Base-by-base conservation (phyloP, 2,113 vertebrate genomes). In the Chunga burmeisteri region DNA sequence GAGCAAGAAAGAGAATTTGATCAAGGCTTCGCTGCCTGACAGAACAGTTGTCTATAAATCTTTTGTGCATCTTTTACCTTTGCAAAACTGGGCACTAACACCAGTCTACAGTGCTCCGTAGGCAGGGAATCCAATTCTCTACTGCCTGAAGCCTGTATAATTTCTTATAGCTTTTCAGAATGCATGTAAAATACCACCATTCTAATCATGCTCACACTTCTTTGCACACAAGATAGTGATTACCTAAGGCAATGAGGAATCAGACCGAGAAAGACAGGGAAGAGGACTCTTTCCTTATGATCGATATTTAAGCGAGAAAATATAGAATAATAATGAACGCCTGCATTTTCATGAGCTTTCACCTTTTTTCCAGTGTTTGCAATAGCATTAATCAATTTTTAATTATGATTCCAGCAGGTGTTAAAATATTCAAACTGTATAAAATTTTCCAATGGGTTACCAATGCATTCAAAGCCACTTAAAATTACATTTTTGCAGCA, bases 361-460 rank as follows among this genome's bases (percentile, higher is more conserved):
- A 38, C 13, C 4, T 80, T 71, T 91, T 52, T 74, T 19, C 8
- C 11, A 40, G 22, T 70, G 34, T 83, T 95, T 90, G n/a, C 44
- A 88, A 56, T 52, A 59, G 5, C 29, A 93, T 88, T 81, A 81
- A 86, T 66, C 23, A 92, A 49, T 84, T 86, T 90, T 88, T 59
- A 86, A 86, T 88, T 93, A 91, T 11, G 2, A 91, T 83, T 86
- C 42, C 36, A 56, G 40, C 6, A 81, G n/a, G 9, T 59, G 19
- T 56, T 84, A 80, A 86, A 93, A 86, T 96, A 93, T 52, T 92
- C 88, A 63, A 66, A 74, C 55, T 59, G 10, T 47, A 83, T 62
- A 66, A 70, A 85, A 67, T 94, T 86, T 94, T 94, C 86, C 72
- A 88, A 2, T 84, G 46, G 21, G 86, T 84, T 96, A n/a, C 46